These are phyloP conservation scores for Eupelmus urozonus DNA, from an alignment of 2,888 invertebrate genomes.

Conservation along the genomic window DNA sequence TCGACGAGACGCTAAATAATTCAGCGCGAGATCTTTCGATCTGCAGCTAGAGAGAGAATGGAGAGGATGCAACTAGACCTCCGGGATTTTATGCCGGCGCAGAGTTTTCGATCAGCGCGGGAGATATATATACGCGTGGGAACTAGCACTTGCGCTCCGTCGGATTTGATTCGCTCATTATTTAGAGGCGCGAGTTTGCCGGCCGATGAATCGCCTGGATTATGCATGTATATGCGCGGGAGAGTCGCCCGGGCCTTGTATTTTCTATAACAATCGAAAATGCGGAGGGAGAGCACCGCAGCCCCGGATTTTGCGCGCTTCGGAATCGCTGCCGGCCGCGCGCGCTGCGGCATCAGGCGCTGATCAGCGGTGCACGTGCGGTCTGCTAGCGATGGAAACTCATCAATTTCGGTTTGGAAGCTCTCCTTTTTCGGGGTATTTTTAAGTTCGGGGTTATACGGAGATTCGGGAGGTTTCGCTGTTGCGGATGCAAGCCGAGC, in stretches of 20 bases:
- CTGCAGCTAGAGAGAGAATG: neutral
- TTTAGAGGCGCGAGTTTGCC: slow-evolving; percentile 15
- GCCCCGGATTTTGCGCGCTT: slow-evolving; percentile 26
- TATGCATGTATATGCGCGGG: neutral
- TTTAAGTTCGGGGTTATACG: too few species aligned
- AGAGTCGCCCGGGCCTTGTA: neutral
- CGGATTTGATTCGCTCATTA: slow-evolving; percentile 40
- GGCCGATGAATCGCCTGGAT: slow-evolving; percentile 7
- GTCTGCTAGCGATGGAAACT: neutral
- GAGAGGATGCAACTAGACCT: slow-evolving; percentile 22
- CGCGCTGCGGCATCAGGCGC: neutral
- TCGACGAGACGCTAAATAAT: slow-evolving; percentile 54
- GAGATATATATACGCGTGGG: too few species aligned
- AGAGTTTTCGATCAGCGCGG: slow-evolving; percentile 14
- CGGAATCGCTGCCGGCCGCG: neutral
- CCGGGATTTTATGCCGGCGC: slow-evolving; percentile 40
- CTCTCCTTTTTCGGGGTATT: neutral
- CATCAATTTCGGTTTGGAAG: slow-evolving; percentile 16
- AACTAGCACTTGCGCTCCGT: neutral
- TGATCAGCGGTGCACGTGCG: neutral
- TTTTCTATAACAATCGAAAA: slow-evolving; percentile 28
- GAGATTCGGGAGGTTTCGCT: too few species aligned
- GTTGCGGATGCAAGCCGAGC: too few species aligned
- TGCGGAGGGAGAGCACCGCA: neutral
- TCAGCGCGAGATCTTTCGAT: slow-evolving; percentile 47